Base-by-base conservation (phyloP, 2,888 invertebrate species). In the Aporophyla lueneburgensis region DNA sequence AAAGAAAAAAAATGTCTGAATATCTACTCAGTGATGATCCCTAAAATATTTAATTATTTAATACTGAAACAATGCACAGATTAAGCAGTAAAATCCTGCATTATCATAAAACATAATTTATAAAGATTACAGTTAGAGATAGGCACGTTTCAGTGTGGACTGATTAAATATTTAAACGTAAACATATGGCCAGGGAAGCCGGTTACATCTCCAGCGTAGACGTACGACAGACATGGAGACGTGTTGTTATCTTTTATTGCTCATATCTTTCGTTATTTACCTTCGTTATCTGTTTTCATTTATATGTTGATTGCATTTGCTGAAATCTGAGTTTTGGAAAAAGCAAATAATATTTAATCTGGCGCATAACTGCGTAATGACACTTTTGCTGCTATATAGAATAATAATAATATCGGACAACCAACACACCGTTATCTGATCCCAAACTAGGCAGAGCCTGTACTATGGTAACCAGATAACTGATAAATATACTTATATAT, bases 161-260 rank as follows among this genome's bases (percentile, higher is more conserved):
- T 79, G 80, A 73, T 83, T 72, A 81, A 84, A 83, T 75, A 83
- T 83, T 84, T 53, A 80, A 71, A 54, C 5, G 69, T 75, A 73
- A 84, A 81, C 81, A 84, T 21, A 40, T 4, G 2, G 51, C 16
- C 14, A 81, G 81, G 81, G 72, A 70, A 84, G 76, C 72, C 76
- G 71, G 54, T 70, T 56, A 46, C 4, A 72, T 56, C 66, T 33
- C 40, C 53, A 68, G 49, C 9, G 56, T 56, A 83, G 83, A 83
- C 83, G 0, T 84, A 81, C 83, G 85, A 83, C 70, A 83, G 83
- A 83, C 85, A 70, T 40, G 24, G 16, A 66, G 61, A 73, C 24
- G 16, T 12, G 51, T 1, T 51, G 27, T 67, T 84, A 83, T 83
- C 85, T 51, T 72, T 79, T 69, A 70, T 82, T 75, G 43, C 40